A percentile compares a stretch with the other conserved stretches of the same genome.
phyloP scores from a whole-genome alignment of 2,113 vertebrate species.

The Etia nguti region DNA sequence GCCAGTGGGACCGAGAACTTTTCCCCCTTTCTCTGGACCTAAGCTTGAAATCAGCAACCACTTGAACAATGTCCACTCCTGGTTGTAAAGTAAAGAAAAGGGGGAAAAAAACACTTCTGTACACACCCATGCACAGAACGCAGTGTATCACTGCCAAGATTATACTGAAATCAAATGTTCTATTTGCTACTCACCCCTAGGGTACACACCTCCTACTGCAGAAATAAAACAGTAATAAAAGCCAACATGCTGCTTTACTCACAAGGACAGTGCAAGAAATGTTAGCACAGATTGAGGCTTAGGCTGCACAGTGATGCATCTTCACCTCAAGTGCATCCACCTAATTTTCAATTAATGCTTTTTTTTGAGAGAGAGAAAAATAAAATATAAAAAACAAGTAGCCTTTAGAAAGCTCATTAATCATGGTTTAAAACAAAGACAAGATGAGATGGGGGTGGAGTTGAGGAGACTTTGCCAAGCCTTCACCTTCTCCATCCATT shows the following conservation, averaged over 20 bases:
- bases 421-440: constrained; percentile 66
- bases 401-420: constrained; percentile 72
- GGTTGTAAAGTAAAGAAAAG: neutral
- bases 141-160: neutral
- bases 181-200: neutral
- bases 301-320: constrained; percentile 2
- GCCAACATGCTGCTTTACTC: neutral
- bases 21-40: neutral
- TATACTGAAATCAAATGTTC: constrained; percentile 17
- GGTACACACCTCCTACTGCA: neutral
- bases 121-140: neutral
- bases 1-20: neutral
- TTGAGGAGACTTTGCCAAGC: constrained; percentile 58
- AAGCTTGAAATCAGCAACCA: neutral
- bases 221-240: constrained; percentile 22
- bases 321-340: constrained; percentile 38
- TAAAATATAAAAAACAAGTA: constrained; percentile 46
- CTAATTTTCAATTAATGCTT: constrained; percentile 56
- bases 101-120: neutral
- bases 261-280: constrained; percentile 12
- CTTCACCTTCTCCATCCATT: constrained; percentile 62
- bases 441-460: constrained; percentile 54
- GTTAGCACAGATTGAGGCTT: constrained; percentile 5
- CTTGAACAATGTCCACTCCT: neutral
- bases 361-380: constrained; percentile 16